Evolutionary conservation across 2,888 invertebrate genomes (phyloP), one percentile per base, ranked within the genome.

Genomic region (Serripes groenlandicus): DNA sequence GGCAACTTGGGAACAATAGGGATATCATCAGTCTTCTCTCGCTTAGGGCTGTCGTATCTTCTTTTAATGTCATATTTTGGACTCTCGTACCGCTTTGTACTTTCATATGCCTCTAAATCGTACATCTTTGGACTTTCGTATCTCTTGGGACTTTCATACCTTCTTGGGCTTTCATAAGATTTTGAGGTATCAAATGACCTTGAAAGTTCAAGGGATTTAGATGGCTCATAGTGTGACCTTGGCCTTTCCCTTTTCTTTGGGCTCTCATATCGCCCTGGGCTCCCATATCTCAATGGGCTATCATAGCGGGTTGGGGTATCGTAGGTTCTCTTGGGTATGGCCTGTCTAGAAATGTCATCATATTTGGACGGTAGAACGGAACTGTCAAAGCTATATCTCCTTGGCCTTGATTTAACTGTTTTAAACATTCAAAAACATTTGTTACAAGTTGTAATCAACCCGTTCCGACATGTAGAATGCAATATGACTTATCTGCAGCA

Each of bases 1-100:
- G 91, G 90, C 74, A 92, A 86, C 23, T 90, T 88, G 0, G 92
- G 92, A 42, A 66, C 42, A 42, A 66, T 66, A 4, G 37, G 66
- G 1, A 66, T 23, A 37, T 66, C 66, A 23, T 66, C 28, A 42
- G 66, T 26, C 42, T 21, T 66, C 28, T 66, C 66, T 18, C 11
- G 34, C 28, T 66, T 66, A n/a, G 66, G 66, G 35, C 66, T 66
- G 9, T 71, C 71, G 34, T 28, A 18, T 28, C 30, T 52, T n/a
- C 66, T 66, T 35, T 15, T 0, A 7, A 18, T 34, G 21, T 56
- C 28, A 4, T 23, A 4, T 35, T 28, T 69, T 7, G 69, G 52
- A n/a, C 69, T 69, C n/a, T 70, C 70, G 32, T 60, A 49, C 0
- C 62, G 28, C 23, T 49, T 71, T 23, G 78, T 66, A 30, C 75